phyloP scores from a whole-genome alignment of 2,797 vertebrate species.

The Channa striata region DNA sequence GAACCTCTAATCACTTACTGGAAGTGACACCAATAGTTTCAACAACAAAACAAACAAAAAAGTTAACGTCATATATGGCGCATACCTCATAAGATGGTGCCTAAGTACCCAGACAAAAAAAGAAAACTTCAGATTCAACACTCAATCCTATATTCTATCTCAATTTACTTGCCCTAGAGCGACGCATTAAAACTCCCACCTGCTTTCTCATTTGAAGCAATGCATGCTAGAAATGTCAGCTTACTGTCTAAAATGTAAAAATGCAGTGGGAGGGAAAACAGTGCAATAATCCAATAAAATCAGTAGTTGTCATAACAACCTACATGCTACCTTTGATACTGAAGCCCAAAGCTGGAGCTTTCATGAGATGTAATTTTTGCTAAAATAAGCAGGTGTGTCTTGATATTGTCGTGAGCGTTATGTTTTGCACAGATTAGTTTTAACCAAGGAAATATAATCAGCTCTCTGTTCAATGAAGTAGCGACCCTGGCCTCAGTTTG shows the following conservation, averaged over 20 bases:
- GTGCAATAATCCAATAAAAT: slow-evolving; percentile 59
- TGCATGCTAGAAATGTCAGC: slow-evolving; percentile 54
- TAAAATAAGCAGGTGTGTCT: slow-evolving; percentile 17
- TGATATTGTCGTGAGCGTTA: slow-evolving; percentile 7
- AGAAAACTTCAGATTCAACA: too few species aligned
- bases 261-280: slow-evolving; percentile 47
- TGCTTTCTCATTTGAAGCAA: slow-evolving; percentile 48
- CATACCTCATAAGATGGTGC: too few species aligned
- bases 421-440: slow-evolving; percentile 19
- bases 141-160: slow-evolving; percentile 4
- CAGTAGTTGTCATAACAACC: slow-evolving; percentile 58
- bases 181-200: slow-evolving; percentile 43
- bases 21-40: not conserved
- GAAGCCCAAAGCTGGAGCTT: slow-evolving; percentile 20
- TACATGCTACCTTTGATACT: slow-evolving; percentile 42
- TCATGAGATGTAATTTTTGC: slow-evolving; percentile 23
- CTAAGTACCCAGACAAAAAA: too few species aligned
- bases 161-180: slow-evolving; percentile 21
- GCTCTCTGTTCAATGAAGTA: slow-evolving; percentile 30
- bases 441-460: slow-evolving; percentile 6
- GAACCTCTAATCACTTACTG: not conserved
- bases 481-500: slow-evolving; percentile 42
- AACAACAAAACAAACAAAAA: too few species aligned
- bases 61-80: too few species aligned
- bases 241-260: slow-evolving; percentile 62